These are phyloP conservation scores for Cyaniris semiargus DNA, from an alignment of 2,888 invertebrate genomes.

Conservation along the genomic window DNA sequence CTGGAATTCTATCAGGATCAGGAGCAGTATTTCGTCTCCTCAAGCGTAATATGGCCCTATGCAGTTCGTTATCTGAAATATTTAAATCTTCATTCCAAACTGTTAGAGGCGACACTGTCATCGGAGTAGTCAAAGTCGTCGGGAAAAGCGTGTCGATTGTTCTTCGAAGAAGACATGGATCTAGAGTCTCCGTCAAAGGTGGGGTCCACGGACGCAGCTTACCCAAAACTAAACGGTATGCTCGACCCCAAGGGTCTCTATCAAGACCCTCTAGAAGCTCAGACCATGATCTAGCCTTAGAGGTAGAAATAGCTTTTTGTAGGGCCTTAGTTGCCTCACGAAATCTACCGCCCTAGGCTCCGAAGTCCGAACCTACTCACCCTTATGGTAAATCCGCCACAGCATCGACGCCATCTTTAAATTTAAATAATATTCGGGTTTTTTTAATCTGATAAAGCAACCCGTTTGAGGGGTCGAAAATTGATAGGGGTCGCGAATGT, in stretches of 20 bases:
- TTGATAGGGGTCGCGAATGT: neutral
- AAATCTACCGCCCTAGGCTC: too few relatives aligned
- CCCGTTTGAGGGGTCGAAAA: neutral
- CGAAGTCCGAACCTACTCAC: too few relatives aligned
- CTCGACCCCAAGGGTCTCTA: too few relatives aligned
- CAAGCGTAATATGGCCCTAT: constrained; percentile 7
- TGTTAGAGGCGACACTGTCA: neutral
- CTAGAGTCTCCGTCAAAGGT: too few relatives aligned
- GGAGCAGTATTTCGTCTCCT: constrained; percentile 34
- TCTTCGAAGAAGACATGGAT: too few relatives aligned
- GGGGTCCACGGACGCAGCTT: too few relatives aligned
- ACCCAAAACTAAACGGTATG: too few relatives aligned
- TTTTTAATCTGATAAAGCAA: constrained; percentile 26
- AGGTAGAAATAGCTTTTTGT: constrained; percentile 14
- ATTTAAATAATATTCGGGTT: constrained; percentile 2
- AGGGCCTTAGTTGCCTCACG: too few relatives aligned
- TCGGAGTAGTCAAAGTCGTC: neutral
- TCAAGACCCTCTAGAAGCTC: too few relatives aligned
- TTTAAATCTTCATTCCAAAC: constrained; percentile 1
- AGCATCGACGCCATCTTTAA: neutral
- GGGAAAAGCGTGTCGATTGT: too few relatives aligned
- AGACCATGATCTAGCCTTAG: too few relatives aligned
- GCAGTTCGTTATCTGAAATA: neutral
- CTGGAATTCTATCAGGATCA: constrained; percentile 36
- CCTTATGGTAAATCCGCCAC: too few relatives aligned